A percentile compares a stretch with the other conserved stretches of the same genome.
These are phyloP conservation scores for Apogon talboti DNA, from an alignment of 2,797 vertebrate species.

Conservation along the genomic window DNA sequence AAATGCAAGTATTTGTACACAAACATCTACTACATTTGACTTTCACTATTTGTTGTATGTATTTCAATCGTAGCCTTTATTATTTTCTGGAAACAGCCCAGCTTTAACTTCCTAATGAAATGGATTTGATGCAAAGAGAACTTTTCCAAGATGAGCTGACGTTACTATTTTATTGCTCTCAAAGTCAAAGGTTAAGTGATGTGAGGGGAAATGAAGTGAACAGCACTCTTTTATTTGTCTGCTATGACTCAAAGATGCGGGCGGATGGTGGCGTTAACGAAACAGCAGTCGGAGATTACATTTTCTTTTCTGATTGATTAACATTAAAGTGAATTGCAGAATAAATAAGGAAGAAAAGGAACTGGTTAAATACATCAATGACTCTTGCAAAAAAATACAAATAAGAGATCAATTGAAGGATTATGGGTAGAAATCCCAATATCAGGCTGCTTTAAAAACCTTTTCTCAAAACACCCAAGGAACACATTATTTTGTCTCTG, in stretches of 20 bases:
- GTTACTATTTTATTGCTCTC: conserved; percentile 57
- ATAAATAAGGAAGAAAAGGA: no score
- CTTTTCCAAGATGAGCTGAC: conserved; percentile 65
- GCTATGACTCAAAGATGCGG: conserved; percentile 38
- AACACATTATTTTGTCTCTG: not conserved
- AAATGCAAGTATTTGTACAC: conserved; percentile 3
- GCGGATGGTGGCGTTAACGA: no score
- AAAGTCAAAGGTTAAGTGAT: conserved; percentile 65
- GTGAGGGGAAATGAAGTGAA: conserved; percentile 48
- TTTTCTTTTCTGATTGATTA: conserved; percentile 15
- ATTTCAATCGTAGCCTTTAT: conserved; percentile 43
- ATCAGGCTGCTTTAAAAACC: no score
- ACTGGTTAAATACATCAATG: not conserved
- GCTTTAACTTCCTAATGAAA: conserved; percentile 66
- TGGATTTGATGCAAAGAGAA: conserved; percentile 67
- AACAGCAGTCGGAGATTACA: no score
- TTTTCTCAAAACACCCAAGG: no score
- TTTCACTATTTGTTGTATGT: conserved; percentile 17
- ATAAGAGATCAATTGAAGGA: not conserved
- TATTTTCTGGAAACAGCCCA: conserved; percentile 46
- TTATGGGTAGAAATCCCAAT: no score
- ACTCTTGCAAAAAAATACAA: not conserved
- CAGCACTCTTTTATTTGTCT: conserved; percentile 44
- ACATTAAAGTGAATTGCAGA: conserved; percentile 3
- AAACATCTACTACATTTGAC: conserved; percentile 15